Evolutionary conservation across 1,140 invertebrate species (phyloP).

Genomic region (Scaptomyza graminum): DNA sequence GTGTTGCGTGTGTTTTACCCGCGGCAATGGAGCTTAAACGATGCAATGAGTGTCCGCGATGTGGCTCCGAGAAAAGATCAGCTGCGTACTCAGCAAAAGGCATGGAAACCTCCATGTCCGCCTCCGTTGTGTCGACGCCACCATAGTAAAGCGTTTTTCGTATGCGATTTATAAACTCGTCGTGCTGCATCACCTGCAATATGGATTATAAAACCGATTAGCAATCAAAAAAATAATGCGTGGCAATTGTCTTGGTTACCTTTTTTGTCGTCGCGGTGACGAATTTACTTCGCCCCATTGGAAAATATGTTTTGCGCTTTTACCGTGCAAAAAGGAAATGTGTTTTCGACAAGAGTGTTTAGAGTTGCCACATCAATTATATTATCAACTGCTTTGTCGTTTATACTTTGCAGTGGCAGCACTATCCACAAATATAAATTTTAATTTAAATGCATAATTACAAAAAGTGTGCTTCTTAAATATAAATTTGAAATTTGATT

Average conservation of each 20-base stretch:
- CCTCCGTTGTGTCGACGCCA: slow-evolving; percentile 91
- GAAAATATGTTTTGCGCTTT: slow-evolving; percentile 30
- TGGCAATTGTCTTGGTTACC: slow-evolving; percentile 28
- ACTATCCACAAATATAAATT: neutral
- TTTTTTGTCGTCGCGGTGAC: slow-evolving; percentile 46
- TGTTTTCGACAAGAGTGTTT: neutral
- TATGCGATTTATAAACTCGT: slow-evolving; percentile 90
- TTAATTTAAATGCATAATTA: neutral
- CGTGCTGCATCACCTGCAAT: slow-evolving; percentile 85
- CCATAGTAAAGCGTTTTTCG: slow-evolving; percentile 94
- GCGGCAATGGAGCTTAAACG: slow-evolving; percentile 92
- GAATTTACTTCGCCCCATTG: slow-evolving; percentile 60
- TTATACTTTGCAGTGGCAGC: neutral
- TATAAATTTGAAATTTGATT: slow-evolving; percentile 4
- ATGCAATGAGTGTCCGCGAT: slow-evolving; percentile 89
- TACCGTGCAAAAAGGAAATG: slow-evolving; percentile 27
- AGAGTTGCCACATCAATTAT: slow-evolving; percentile 22
- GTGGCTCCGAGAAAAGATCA: slow-evolving; percentile 90
- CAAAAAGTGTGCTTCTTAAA: neutral
- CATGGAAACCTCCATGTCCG: slow-evolving; percentile 70
- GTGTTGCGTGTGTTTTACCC: slow-evolving; percentile 93
- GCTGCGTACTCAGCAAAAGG: slow-evolving; percentile 90
- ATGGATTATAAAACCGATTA: neutral
- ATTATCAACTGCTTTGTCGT: slow-evolving; percentile 15
- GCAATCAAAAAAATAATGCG: too few species aligned